Base-by-base conservation (phyloP, 2,888 invertebrate genomes). In the Synanthedon vespiformis region DNA sequence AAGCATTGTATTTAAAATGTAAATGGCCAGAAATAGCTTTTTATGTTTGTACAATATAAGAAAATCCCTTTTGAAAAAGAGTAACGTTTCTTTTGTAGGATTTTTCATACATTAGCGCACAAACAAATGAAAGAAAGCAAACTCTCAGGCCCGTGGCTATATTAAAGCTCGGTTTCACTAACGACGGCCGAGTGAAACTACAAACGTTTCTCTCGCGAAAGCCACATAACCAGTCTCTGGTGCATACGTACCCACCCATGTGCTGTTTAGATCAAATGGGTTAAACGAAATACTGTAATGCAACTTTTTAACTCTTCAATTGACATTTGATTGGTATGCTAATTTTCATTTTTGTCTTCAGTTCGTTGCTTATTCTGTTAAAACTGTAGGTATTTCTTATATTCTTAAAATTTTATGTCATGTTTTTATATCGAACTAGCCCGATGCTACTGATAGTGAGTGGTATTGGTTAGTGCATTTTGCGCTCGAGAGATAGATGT, bases 401-500 rank as follows among this genome's bases (percentile, higher is more conserved):
- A 16, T 5, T 4, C 4, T 22, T 22, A 22, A 22, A 22, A 22
- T 1, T 22, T 22, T 4, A 22, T 22, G 22, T 6, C 5, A 34
- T 6, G 10, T 34, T 34, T 34, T 34, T 34, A 34, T 34, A 10
- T 34, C 0, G 10, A 34, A 10, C 34, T 8, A 34, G 10, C 10
- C 34, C 74, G 77, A 77, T 75, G 74, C 76, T 80, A 77, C 82
- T 79, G 74, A 80, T 85, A 84, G 83, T 80, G 83, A 83, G 81
- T 80, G 72, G 72, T 60, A 65, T 67, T 68, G 70, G 67, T 51
- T 22, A 53, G 53, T 47, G 63, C 58, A 34, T 34, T 34, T 34
- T 34, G 34, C 34, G 34, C 34, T 34, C 34, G 44, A 58, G 74
- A 68, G 72, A 74, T 73, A 76, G 74, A 77, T 80, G 85, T 82